Evolutionary conservation across 2,888 invertebrate genomes (phyloP), one percentile per base, ranked within the genome.

Genomic region (Lepidocyrtinus sp.): DNA sequence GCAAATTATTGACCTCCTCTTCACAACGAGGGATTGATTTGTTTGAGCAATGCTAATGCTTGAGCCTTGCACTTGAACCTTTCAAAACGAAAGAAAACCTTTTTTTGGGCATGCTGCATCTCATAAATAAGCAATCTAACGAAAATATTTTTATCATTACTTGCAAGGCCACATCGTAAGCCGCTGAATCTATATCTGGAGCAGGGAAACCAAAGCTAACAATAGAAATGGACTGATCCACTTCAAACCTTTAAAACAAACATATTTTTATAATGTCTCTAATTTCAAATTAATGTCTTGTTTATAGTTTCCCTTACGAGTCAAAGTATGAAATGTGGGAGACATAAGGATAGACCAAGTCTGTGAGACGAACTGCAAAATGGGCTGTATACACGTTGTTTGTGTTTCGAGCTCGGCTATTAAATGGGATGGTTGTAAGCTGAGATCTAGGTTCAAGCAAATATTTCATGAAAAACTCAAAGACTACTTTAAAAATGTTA

Each of bases 151-250:
- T n/a, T n/a, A n/a, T n/a, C n/a, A n/a, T n/a, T n/a, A n/a, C n/a
- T 74, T 81, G 81, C 0, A 81, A 46, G 1, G 81, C 81, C 0
- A 81, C 81, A 25, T 81, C 81, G 22, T 77, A 81, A 9, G 70
- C 68, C 0, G 81, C 81, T 22, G 76, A 73, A 17, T 77, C 81
- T 7, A 81, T 27, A 26, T 81, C 65, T 7, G 84, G 84, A 15
- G 82, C 84, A 50, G 78, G 82, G 59, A 84, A 84, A 19, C 82
- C 84, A 62, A 82, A 84, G 36, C 82, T 82, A 15, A 83, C 65
- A 9, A 83, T 81, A 2, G 83, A 81, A 2, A 83, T 36, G 0
- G 81, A 69, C 17, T 78, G 75, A 70, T 81, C 69, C 46, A 81
- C 74, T 3, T 62, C 24, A 64, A 84, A 82, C 45, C 83, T 83